These are phyloP conservation scores for Acanthaster planci DNA, from an alignment of 35 echinoderm and acorn worm species.

Conservation along the genomic window DNA sequence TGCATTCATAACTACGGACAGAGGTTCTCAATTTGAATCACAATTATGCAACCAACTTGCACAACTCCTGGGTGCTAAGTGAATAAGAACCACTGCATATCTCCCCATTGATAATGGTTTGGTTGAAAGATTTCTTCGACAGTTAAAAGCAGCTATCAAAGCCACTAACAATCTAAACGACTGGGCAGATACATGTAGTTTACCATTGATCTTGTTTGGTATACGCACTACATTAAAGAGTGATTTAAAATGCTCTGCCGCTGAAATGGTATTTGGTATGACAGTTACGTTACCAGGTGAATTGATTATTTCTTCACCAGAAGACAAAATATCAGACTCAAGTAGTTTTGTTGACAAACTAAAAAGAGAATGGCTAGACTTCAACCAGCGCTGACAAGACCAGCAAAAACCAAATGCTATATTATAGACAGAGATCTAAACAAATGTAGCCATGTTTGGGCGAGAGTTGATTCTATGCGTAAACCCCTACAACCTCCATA, in stretches of 20 bases:
- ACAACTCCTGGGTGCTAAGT: conserved; percentile 24
- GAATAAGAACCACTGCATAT: conserved; percentile 57
- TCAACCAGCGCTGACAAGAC: too few species aligned
- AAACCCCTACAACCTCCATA: conserved; percentile 23
- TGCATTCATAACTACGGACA: conserved; percentile 37
- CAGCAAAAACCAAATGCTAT: background rate
- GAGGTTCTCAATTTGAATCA: conserved; percentile 67
- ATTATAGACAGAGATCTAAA: conserved; percentile 15
- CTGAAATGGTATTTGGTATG: conserved; percentile 45
- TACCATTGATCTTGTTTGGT: conserved; percentile 41
- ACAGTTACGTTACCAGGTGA: conserved; percentile 38
- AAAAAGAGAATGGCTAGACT: background rate
- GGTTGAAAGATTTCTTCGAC: conserved; percentile 52
- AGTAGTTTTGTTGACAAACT: conserved; percentile 23
- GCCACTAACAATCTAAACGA: conserved; percentile 18
- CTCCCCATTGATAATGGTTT: conserved; percentile 42
- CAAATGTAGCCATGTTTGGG: too few species aligned
- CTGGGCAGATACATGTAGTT: conserved; percentile 45
- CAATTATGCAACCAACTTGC: conserved; percentile 23
- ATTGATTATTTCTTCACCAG: background rate
- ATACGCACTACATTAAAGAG: conserved; percentile 51
- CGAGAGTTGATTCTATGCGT: background rate
- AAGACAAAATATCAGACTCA: background rate
- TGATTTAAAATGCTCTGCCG: conserved; percentile 48
- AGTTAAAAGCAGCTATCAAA: conserved; percentile 45